A percentile compares a stretch with the other conserved stretches of the same genome.
These are phyloP conservation scores for Pseudopodoces humilis DNA, from an alignment of 2,113 vertebrate genomes.

Conservation along the genomic window DNA sequence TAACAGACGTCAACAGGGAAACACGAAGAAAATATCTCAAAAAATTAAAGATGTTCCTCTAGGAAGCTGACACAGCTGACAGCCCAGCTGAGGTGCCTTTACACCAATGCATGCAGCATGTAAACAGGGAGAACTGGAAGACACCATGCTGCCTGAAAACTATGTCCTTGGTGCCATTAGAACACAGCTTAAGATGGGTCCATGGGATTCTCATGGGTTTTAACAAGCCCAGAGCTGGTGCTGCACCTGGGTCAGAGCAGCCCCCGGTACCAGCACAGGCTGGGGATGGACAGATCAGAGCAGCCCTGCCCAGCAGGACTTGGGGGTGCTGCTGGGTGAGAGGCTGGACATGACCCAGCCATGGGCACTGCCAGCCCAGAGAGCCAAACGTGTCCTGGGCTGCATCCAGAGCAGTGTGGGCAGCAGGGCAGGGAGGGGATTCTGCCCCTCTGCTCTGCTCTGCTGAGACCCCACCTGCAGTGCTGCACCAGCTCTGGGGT, in stretches of 20 bases:
- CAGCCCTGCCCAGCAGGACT: not conserved
- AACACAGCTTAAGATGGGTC: not conserved
- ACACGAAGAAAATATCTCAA: not conserved
- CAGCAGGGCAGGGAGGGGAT: not conserved
- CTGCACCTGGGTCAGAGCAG: accelerated
- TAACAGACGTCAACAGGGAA: not conserved
- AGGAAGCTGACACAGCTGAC: not conserved
- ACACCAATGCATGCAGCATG: not conserved
- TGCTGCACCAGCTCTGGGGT: not conserved
- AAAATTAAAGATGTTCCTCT: not conserved
- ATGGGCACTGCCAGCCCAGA: not conserved
- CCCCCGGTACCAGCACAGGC: accelerated
- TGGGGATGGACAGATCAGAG: not conserved
- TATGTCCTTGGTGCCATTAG: not conserved
- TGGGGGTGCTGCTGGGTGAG: not conserved
- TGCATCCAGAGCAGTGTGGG: not conserved
- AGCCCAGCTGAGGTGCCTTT: not conserved
- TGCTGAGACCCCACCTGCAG: not conserved
- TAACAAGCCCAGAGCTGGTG: not conserved
- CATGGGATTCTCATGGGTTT: not conserved
- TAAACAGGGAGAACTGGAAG: not conserved
- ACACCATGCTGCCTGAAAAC: not conserved
- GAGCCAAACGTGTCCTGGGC: not conserved
- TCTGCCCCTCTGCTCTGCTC: not conserved
- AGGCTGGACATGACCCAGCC: not conserved